These are phyloP conservation scores for Andrena chrysosceles DNA, from an alignment of 2,888 invertebrate genomes.

Conservation along the genomic window DNA sequence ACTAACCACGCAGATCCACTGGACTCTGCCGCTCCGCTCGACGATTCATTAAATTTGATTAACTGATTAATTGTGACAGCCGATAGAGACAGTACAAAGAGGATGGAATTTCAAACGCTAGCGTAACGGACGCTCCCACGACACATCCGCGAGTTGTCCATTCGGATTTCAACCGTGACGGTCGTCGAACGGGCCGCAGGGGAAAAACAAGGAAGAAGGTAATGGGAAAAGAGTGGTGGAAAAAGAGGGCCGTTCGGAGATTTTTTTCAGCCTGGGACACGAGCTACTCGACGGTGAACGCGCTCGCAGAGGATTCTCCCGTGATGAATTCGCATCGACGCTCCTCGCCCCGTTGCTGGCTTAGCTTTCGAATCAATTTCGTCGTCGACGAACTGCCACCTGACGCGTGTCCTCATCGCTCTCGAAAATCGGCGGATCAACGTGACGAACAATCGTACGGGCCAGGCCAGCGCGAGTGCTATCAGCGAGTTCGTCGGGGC, in stretches of 20 bases:
- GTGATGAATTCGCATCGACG: constrained; percentile 57
- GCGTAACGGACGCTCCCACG: no score
- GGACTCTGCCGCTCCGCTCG: no score
- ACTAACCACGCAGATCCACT: no score
- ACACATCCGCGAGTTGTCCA: not conserved
- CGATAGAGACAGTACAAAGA: no score
- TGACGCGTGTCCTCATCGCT: constrained; percentile 49
- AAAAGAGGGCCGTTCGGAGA: constrained; percentile 6
- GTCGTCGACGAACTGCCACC: constrained; percentile 41
- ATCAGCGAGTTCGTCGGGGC: not conserved
- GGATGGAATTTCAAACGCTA: no score
- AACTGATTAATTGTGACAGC: not conserved
- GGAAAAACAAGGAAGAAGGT: not conserved
- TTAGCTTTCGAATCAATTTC: constrained; percentile 63
- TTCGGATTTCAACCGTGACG: constrained; percentile 37
- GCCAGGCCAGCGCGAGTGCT: not conserved
- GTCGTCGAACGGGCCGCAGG: constrained; percentile 19
- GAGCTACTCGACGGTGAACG: constrained; percentile 40
- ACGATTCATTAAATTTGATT: not conserved
- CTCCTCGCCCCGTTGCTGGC: constrained; percentile 26
- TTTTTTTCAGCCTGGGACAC: constrained; percentile 11
- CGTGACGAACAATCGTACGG: constrained; percentile 21
- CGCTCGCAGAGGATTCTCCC: constrained; percentile 30
- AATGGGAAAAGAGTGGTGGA: not conserved
- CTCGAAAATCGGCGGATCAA: constrained; percentile 40